Conservation (phyloP, 2,888 invertebrate species). For the Machimus atricapillus region DNA sequence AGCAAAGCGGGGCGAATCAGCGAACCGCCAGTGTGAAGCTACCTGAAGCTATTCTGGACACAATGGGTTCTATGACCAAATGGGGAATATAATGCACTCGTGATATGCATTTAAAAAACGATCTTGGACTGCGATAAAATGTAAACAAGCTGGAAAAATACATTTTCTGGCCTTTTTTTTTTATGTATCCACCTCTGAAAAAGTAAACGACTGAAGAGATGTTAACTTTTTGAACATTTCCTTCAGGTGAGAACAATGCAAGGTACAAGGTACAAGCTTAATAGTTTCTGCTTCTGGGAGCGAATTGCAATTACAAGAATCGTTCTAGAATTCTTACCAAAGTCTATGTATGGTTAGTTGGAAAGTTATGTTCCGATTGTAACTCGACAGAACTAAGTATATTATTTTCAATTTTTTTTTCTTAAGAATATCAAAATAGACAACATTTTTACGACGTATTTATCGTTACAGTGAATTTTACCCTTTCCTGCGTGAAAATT, state of each 20-base stretch:
- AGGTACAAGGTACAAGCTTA: neutral
- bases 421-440: neutral
- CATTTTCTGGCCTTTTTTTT: neutral
- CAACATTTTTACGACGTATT: neutral
- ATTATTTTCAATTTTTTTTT: neutral
- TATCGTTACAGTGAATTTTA: too few relatives aligned
- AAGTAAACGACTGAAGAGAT: neutral
- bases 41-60: neutral
- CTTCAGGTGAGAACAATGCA: neutral
- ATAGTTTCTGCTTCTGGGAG: neutral
- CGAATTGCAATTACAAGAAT: neutral
- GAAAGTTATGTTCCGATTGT: neutral
- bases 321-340: neutral
- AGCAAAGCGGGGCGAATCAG: neutral
- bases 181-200: neutral
- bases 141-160: neutral
- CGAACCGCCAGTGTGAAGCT: neutral
- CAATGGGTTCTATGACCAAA: constrained; percentile 16
- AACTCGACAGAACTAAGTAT: neutral
- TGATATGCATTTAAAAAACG: constrained; percentile 25
- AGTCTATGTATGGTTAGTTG: neutral
- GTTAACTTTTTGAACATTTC: neutral
- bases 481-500: neutral
- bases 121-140: constrained; percentile 16
- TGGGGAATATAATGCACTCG: constrained; percentile 26